A percentile compares a stretch with the other conserved stretches of the same genome.
Conservation (phyloP, 2,113 vertebrate species). For the Paratilapia polleni region DNA sequence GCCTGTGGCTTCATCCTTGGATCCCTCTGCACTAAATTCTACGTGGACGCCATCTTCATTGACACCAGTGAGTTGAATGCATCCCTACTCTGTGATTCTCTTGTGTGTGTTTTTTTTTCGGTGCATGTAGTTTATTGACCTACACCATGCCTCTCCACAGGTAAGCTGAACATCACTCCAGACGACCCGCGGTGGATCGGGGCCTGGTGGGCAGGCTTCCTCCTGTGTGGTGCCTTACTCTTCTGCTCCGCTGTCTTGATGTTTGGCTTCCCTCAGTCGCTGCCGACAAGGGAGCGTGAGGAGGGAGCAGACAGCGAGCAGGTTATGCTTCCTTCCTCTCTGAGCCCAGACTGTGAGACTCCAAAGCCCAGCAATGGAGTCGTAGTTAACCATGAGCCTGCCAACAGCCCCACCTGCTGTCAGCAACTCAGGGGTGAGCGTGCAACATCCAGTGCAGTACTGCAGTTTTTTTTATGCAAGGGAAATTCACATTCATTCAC, state of each 20-base stretch:
- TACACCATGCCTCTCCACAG: conserved; percentile 68
- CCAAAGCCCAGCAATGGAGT: conserved; percentile 92
- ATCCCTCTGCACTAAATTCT: conserved; percentile 98
- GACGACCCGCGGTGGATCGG: conserved; percentile 99
- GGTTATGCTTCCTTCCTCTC: conserved; percentile 87
- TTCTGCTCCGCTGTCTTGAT: conserved; percentile 95
- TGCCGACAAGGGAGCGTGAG: conserved; percentile 81
- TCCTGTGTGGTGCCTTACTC: conserved; percentile 97
- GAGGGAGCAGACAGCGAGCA: conserved; percentile 86
- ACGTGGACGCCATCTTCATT: conserved; percentile 96
- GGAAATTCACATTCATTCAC: background rate
- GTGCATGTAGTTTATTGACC: background rate
- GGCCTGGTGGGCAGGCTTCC: conserved; percentile 98
- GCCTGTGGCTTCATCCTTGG: conserved; percentile 99
- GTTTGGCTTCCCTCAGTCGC: conserved; percentile 97
- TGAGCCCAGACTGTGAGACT: conserved; percentile 82
- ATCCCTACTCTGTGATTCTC: no score
- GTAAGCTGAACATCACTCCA: conserved; percentile 88
- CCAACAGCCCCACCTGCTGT: conserved; percentile 87
- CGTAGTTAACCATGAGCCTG: conserved; percentile 78
- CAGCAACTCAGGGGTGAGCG: conserved; percentile 93
- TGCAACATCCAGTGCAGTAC: background rate
- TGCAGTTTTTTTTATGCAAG: background rate
- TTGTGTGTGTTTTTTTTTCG: background rate
- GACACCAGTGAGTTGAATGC: conserved; percentile 87